Evolutionary conservation across 1,140 invertebrate species (phyloP), one percentile per base, ranked within the genome.

Genomic region (Pseudobourletiella spinata): DNA sequence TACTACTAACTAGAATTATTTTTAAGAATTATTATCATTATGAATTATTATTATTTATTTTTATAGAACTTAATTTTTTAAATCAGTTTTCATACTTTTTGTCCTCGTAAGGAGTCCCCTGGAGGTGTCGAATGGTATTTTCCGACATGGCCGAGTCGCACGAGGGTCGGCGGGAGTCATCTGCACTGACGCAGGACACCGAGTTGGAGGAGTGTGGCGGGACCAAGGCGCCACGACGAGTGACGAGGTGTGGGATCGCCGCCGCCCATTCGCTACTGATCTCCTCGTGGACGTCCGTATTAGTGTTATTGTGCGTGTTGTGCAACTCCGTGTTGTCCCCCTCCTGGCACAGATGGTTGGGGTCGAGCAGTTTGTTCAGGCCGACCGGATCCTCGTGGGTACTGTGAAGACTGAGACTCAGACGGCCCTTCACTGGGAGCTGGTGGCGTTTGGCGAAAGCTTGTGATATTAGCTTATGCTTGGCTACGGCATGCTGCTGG

Each of bases 381-480:
- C 90, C 91, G 14, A 93, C 84, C 8, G 92, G 91, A 80, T 95
- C 92, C 52, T 89, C 88, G 68, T 91, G 86, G 4, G 85, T 85
- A 68, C 88, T 89, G 51, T 85, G 83, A 61, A 92, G 84, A 70
- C 86, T 91, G 67, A 95, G 86, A 35, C 90, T 93, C 20, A 94
- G 77, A n/a, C 86, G 77, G 0, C 89, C 89, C 32, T 60, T 66
- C 56, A 83, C 83, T 18, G 61, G 42, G 59, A 93, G 84, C 60
- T 88, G 86, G 71, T 88, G 86, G n/a, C 89, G 79, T 64, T 91
- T 89, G 1, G 87, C 86, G 80, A 89, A 95, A 1, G 88, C 89
- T 73, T 90, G 84, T 11, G 90, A 88, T 55, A 96, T 93, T 24
- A 95, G 83, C 75, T 91, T 89, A 74, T 95, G 89, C 71, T 93